Evolutionary conservation across 2,888 invertebrate genomes (phyloP), one percentile per base, ranked within the genome.

Genomic region (Ormyrus thymus): DNA sequence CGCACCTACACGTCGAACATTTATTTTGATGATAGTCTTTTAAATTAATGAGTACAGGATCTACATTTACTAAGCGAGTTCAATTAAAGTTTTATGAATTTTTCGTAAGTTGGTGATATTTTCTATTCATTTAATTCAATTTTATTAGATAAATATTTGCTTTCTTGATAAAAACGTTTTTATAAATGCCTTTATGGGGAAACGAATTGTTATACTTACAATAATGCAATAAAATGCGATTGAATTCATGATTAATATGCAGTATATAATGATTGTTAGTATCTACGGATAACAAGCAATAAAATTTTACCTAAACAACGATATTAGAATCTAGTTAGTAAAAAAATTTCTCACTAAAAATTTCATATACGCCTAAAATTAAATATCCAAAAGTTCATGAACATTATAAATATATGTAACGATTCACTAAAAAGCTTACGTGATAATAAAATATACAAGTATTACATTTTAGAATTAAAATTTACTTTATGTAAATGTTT

Each of bases 21-120:
- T 78, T 74, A 64, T 58, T 13, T 69, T 78, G 73, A 62, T 62
- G 56, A 74, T 74, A 64, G 56, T 58, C 74, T 64, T 62, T 13
- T 65, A 69, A 78, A 68, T 70, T 59, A 11, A 74, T 58, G 15
- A 64, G 69, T 78, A 69, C 51, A 70, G 53, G 58, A 65, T 7
- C 3, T 61, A 61, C 58, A 55, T 15, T 58, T 58, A 7, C 29
- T n/a, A 58, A 10, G 6, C 29, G 29, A 15, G 7, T 8, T n/a
- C 29, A 29, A 58, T 58, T 58, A 7, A 15, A 58, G 29, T 13
- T 13, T 58, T n/a, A 9, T 50, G 13, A n/a, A 11, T 13, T 29
- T 58, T 58, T 15, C 11, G 29, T 74, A 8, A 45, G 45, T 50
- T 11, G 45, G 65, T 45, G 46, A 58, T 55, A 53, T 10, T 45